These are phyloP conservation scores for Etheostoma perlongum DNA, from an alignment of 2,797 vertebrate genomes.

Conservation along the genomic window DNA sequence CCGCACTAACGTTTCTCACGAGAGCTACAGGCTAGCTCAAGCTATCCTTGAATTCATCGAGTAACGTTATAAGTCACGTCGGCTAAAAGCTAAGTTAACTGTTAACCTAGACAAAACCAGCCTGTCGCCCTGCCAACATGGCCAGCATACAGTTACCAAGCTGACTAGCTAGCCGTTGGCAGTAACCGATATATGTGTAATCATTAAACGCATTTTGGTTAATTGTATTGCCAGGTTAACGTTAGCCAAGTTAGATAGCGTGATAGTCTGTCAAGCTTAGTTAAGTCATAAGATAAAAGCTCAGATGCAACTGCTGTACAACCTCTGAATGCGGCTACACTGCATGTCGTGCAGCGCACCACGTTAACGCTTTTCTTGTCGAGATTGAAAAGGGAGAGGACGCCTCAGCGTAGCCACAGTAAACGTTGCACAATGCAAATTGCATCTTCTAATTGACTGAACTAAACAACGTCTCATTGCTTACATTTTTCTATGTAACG, in stretches of 20 bases:
- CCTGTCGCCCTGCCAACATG: slow-evolving; percentile 60
- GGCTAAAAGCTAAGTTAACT: slow-evolving; percentile 59
- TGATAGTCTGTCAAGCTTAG: slow-evolving; percentile 58
- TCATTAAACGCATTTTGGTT: neutral
- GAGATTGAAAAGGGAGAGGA: slow-evolving; percentile 38
- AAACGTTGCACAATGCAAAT: neutral
- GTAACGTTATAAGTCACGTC: slow-evolving; percentile 46
- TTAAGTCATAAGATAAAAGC: slow-evolving; percentile 30
- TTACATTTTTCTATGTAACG: neutral
- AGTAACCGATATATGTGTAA: slow-evolving; percentile 9
- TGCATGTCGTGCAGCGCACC: slow-evolving; percentile 22
- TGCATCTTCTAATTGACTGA: neutral
- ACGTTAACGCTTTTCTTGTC: slow-evolving; percentile 33
- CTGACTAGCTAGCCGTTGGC: slow-evolving; percentile 31
- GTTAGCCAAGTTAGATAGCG: slow-evolving; percentile 50
- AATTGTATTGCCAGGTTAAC: slow-evolving; percentile 11
- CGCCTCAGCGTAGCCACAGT: slow-evolving; percentile 4
- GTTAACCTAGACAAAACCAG: slow-evolving; percentile 55
- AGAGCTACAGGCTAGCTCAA: slow-evolving; percentile 59
- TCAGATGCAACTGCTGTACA: slow-evolving; percentile 19
- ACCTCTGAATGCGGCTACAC: neutral
- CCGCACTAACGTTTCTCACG: slow-evolving; percentile 33
- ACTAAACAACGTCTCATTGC: fast-evolving
- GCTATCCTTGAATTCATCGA: slow-evolving; percentile 45
- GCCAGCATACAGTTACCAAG: slow-evolving; percentile 37